Conservation (phyloP, 2,113 vertebrate genomes). For the Cyprinodon variegatus region DNA sequence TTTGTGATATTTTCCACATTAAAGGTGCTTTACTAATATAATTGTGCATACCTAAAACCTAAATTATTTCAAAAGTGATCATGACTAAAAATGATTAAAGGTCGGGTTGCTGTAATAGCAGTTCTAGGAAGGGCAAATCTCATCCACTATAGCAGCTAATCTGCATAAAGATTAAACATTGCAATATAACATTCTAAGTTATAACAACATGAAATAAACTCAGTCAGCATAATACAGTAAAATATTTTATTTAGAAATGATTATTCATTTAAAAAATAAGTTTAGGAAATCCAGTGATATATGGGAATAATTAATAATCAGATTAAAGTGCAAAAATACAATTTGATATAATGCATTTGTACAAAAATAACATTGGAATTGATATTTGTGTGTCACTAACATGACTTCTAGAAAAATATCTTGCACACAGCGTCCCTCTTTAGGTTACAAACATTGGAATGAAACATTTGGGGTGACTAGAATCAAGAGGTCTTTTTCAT, state of each 20-base stretch:
- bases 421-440: conserved; percentile 29
- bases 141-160: neutral
- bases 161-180: neutral
- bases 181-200: neutral
- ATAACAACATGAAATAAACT: neutral
- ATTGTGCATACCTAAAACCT: neutral
- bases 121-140: neutral
- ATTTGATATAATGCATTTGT: conserved; percentile 79
- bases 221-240: conserved; percentile 41
- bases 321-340: conserved; percentile 99
- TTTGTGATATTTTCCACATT: neutral
- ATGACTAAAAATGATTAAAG: neutral
- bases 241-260: conserved; percentile 89
- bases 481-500: conserved; percentile 4
- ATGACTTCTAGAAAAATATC: conserved; percentile 46
- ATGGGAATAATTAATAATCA: conserved; percentile 96
- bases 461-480: conserved; percentile 25
- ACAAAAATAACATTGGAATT: conserved; percentile 87
- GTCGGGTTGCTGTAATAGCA: neutral
- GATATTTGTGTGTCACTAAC: conserved; percentile 53
- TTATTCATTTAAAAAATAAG: conserved; percentile 93
- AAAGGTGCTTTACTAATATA: neutral
- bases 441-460: conserved; percentile 30
- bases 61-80: neutral
- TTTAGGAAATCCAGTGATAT: conserved; percentile 97